Base-by-base conservation (phyloP, 2,888 invertebrate species). In the Xiphydria camelus region DNA sequence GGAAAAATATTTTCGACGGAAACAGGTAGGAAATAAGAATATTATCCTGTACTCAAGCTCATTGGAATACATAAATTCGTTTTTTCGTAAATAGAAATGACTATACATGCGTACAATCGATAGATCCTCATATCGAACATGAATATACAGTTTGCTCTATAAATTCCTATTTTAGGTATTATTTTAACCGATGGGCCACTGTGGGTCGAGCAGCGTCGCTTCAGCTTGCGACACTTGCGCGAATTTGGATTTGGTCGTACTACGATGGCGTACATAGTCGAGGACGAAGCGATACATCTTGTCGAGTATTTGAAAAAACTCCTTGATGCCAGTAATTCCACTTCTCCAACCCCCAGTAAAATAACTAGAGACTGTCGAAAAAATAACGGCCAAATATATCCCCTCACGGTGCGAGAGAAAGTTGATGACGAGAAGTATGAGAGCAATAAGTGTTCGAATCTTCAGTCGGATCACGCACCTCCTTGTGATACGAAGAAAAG, bases 161-260 rank as follows among this genome's bases (percentile, higher is more conserved):
- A 12, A 29, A 29, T 45, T 46, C 21, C 6, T 31, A 12, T 45
- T 43, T 6, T 47, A 78, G 78, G 91, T 10, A 80, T 90, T 1
- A 68, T 91, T 1, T 70, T 91, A 0, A 88, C 87, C 0, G 91
- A 92, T 58, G 86, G 84, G 39, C 83, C 83, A 2, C 70, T 83
- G 43, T 89, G 88, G 88, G 78, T 82, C 20, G 89, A 90, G 60
- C 91, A 92, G 66, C 80, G 90, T 36, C 79, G 86, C 22, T 92
- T 91, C 61, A 81, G 90, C 1, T 66, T 91, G 32, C 81, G 87
- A 5, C 90, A 91, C 63, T 76, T 92, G 17, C 84, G 87, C 45
- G 89, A 91, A 52, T 91, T 91, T 60, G 91, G 92, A 0, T 91
- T 90, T 55, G 89, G 91, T 0, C 82, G 87, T 40, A 83, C 82